Evolutionary conservation across 2,113 vertebrate species (phyloP), one percentile per base, ranked within the genome.

Genomic region (Ameiurus melas): DNA sequence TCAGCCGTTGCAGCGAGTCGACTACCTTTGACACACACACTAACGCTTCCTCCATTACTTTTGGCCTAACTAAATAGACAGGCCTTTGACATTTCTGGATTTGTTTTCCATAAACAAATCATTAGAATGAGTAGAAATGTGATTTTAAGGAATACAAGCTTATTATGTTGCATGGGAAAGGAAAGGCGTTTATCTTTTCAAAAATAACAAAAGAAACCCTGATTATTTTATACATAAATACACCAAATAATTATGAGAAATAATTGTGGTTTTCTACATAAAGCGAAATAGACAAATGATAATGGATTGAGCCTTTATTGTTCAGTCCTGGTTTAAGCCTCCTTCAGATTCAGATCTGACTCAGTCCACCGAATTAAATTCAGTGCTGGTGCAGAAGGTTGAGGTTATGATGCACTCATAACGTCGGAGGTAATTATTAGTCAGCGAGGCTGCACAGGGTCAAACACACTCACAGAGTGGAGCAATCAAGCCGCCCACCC

Each of bases 401-500:
- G 66, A 66, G 71, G 68, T 68, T 78, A 58, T 90, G 86, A 85
- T 88, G 77, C 62, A 80, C 83, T 88, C 79, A 88, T 88, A 36
- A 60, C 17, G 58, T 51, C 30, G 66, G 71, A 82, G 81, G 87
- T 84, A 80, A 83, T 78, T 80, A 90, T 88, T 88, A 90, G 62
- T 88, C 64, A 55, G 84, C 10, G 51, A 91, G 84, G 89, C 71
- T 77, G 71, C 57, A 25, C 19, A 16, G 47, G 86, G 88, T 89
- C 90, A 91, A 89, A 87, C 75, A 57, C 58, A 85, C 85, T 89
- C 84, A 79, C 43, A 71, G 71, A 88, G 51, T 33, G 70, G 71
- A 73, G 82, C 86, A 89, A 89, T 89, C 79, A 89, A 64, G 47
- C 30, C 79, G 82, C 89, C 70, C 66, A 87, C 84, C 60, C 84